These are phyloP conservation scores for Plutomurus gul DNA, from an alignment of 1,140 invertebrate species.

Conservation along the genomic window DNA sequence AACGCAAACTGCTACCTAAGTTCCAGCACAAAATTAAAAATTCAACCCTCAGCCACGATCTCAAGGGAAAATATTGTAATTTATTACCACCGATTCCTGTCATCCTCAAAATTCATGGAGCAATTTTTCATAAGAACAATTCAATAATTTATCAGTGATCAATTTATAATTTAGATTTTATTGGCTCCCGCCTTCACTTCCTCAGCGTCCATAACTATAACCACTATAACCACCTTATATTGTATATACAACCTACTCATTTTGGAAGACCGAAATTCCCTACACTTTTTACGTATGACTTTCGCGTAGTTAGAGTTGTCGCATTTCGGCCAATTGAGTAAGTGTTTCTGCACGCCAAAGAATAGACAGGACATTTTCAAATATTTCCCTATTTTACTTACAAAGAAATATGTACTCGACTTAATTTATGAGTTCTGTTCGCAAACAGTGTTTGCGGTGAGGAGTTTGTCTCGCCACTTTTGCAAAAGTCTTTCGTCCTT, in stretches of 20 bases:
- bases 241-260: background rate
- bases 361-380: constrained; percentile 6
- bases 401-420: constrained; percentile 10
- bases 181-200: background rate
- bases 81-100: background rate
- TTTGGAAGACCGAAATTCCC: too few species aligned
- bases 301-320: background rate
- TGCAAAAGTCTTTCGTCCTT: background rate
- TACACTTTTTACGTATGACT: too few species aligned
- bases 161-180: background rate
- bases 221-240: background rate
- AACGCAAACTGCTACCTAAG: too few species aligned
- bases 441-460: constrained; percentile 10
- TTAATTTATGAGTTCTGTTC: constrained; percentile 20
- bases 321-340: constrained; percentile 6
- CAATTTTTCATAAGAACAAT: background rate
- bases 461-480: background rate
- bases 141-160: background rate
- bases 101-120: background rate
- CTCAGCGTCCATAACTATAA: background rate
- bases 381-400: constrained; percentile 20
- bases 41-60: too few species aligned
- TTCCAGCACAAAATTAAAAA: too few species aligned
- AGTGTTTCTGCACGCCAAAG: background rate
- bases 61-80: too few species aligned